Base-by-base conservation (phyloP, 2,113 vertebrate species). In the Clupea harengus region DNA sequence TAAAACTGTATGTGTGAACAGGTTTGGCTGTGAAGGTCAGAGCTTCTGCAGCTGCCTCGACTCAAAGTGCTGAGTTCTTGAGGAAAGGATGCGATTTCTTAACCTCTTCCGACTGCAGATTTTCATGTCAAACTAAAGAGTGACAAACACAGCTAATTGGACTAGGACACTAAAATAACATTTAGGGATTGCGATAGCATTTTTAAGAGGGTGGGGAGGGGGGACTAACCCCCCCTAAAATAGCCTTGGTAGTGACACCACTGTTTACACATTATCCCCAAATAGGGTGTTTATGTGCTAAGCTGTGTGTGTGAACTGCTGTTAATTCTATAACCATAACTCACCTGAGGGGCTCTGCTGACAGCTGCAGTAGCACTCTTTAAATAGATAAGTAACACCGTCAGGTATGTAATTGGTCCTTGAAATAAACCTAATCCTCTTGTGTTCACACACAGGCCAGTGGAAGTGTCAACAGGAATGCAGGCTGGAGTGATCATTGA, bases 381-480 rank as follows among this genome's bases (percentile, higher is more conserved):
- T 72, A 72, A 72, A 72, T 72, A 72, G 64, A 72, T 72, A 72
- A 72, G 64, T 72, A 72, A 72, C 64, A 72, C 6, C 64, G 28
- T 32, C 64, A 72, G 64, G 64, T 72, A 72, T 72, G 64, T 72
- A 72, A 72, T 72, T 72, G 64, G 25, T 72, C 25, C 11, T 32
- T 72, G 28, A 72, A 72, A 72, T 72, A 72, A 72, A 28, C 10
- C 22, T 25, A 64, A 28, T 32, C 64, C 64, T 25, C 64, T 28
- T 32, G 64, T 78, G 72, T 32, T 32, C 72, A 32, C 13, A 78
- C 10, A 15, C 72, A 78, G 72, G 13, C 32, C 72, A 32, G 72
- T 78, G 72, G 72, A 39, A 1, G 39, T 39, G 39, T 39, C 39
- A 39, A 39, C 39, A 39, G 39, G 39, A 15, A 78, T 2, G 8